These are phyloP conservation scores for Mus minutoides DNA, from an alignment of 2,797 vertebrate genomes.

Conservation along the genomic window DNA sequence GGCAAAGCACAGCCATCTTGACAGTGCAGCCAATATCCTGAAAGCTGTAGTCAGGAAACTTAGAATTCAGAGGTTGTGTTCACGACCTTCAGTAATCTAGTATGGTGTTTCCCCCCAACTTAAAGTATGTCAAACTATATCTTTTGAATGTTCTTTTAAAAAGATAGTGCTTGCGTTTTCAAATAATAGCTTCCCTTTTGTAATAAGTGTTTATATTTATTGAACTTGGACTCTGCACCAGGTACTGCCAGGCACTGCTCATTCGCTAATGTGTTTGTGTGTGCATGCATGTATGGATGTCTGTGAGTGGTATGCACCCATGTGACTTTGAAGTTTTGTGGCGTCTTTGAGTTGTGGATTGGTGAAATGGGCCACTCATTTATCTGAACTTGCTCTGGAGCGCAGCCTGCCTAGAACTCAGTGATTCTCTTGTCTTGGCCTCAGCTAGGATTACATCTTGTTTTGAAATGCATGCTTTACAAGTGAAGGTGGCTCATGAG, in stretches of 20 bases:
- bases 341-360: not conserved
- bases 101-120: constrained; percentile 1
- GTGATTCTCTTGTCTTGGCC: not conserved
- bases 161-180: constrained; percentile 14
- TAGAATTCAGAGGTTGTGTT: constrained; percentile 43
- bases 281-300: not conserved
- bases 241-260: not conserved
- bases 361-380: not conserved
- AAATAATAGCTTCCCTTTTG: not conserved
- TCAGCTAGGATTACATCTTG: not conserved
- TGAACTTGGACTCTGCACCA: constrained; percentile 3
- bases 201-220: not conserved
- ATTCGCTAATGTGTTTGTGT: not conserved
- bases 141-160: constrained; percentile 47
- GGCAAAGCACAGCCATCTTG: not conserved
- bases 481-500: not conserved
- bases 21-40: not conserved
- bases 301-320: not conserved
- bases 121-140: constrained; percentile 5
- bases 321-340: not conserved
- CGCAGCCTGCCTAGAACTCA: not conserved
- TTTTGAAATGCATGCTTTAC: not conserved
- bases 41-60: constrained; percentile 3
- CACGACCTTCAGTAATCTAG: not conserved
- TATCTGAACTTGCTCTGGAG: not conserved